A percentile compares a stretch with the other conserved stretches of the same genome.
Conservation (phyloP, 2,797 vertebrate species). For the Sciurus carolinensis region DNA sequence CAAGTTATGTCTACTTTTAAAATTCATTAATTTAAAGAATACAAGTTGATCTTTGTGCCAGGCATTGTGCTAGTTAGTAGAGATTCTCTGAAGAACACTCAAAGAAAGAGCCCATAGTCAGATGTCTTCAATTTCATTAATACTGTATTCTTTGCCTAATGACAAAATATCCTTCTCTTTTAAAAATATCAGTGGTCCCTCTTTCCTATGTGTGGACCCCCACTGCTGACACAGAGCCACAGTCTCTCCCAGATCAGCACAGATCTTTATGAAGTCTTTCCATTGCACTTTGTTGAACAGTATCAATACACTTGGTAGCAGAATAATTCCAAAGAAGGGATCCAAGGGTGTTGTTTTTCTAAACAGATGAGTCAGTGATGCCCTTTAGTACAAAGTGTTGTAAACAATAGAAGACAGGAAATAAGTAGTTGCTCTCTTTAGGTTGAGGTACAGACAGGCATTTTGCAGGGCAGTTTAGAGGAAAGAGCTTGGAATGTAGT, state of each 20-base stretch:
- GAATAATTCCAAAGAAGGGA: neutral
- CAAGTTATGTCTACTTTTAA: neutral
- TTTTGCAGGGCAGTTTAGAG: neutral
- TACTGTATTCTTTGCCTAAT: neutral
- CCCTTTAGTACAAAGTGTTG: neutral
- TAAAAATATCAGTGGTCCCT: neutral
- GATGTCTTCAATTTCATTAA: neutral
- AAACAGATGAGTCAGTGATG: neutral
- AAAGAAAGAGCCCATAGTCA: neutral
- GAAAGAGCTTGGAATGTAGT: conserved; percentile 7
- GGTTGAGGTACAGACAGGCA: neutral
- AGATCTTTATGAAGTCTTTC: neutral
- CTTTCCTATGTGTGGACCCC: neutral
- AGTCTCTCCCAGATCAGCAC: neutral
- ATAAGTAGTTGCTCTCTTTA: neutral
- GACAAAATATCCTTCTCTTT: neutral
- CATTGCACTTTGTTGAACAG: neutral
- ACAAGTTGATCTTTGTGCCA: neutral
- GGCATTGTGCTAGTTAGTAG: neutral
- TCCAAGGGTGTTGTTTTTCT: neutral
- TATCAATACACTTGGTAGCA: neutral
- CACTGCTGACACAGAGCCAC: neutral
- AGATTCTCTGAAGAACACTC: neutral
- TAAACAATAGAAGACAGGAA: neutral
- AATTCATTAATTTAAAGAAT: neutral